Evolutionary conservation across 2,888 invertebrate genomes (phyloP), one percentile per base, ranked within the genome.

Genomic region (Lasioglossum oenotherae): DNA sequence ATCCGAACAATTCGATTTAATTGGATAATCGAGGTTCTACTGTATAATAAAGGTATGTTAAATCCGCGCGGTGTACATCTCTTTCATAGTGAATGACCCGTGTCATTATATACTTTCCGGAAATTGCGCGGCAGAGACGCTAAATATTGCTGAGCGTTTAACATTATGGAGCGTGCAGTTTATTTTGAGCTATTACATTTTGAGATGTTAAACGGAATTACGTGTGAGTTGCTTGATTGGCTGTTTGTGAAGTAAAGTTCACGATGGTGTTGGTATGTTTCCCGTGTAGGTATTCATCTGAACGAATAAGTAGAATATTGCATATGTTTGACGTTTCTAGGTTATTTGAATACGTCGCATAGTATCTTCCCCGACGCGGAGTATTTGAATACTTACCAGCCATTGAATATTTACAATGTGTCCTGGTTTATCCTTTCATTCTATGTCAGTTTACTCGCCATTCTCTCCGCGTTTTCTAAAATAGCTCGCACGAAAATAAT

Each of bases 281-380:
- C 35, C 23, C 35, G 10, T 10, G 3, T 23, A 23, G 49, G 49
- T 38, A 69, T 69, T 67, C 35, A 67, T 67, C 19, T 10, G 67
- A 67, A 69, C 35, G 67, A 35, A 69, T 69, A 69, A 35, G 35
- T 69, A 69, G 67, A 69, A 38, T 69, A 69, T 69, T 69, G 38
- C 19, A 35, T 23, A 35, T 23, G 67, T 69, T 69, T 35, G 67
- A 38, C 38, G 72, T 72, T 41, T 41, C 72, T 38, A 16, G 41
- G 72, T 72, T 72, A 38, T 41, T 41, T 14, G 72, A 69, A 69
- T 35, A 35, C 67, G 67, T 35, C 67, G 67, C 23, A 41, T 38
- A 71, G 35, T 71, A n/a, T 41, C 72, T 6, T 41, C 41, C n/a
- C 6, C 35, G 41, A 23, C 23, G 67, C 31, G 35, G 19, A 69